Evolutionary conservation across 1,140 invertebrate genomes (phyloP), one percentile per base, ranked within the genome.

Genomic region (Diorhabda carinulata): DNA sequence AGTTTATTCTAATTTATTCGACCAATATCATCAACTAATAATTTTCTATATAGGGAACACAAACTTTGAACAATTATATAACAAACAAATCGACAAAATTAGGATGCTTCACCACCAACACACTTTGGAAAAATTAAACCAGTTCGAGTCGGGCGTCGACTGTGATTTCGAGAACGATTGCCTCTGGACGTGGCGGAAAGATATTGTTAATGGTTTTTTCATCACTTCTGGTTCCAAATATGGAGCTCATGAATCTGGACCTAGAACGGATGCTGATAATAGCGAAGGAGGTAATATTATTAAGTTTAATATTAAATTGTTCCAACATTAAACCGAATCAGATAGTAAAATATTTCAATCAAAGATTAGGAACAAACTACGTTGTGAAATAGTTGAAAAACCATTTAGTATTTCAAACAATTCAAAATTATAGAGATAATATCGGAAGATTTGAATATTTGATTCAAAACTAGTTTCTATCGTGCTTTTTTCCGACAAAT

Each of bases 141-240:
- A 74, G 10, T 70, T 64, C 41, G 72, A 73, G 7, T 9, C 65
- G 2, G 75, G 71, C 8, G 72, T 72, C 3, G 73, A 77, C 52
- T 81, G 80, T 61, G 75, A 79, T 69, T 81, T 81, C 66, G 79
- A 81, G 68, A 74, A 69, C 41, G 72, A 73, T 47, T 81, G 80
- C 64, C 60, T 47, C 4, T 81, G 80, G 80, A 77, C 74, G 7
- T 81, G 80, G 79, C 73, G 76, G 41, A 78, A 77, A 64, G 80
- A 81, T 47, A 76, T 78, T 57, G 72, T 71, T 43, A 74, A 77
- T 57, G 80, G 79, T 10, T 81, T 81, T 62, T 74, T 75, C 52
- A 72, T 79, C 7, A 73, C 77, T 2, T 72, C 74, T 5, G 72
- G 73, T 2, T 67, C 67, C 25, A 73, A 73, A 44, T 69, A 72